Conservation (phyloP, 2,888 invertebrate species). For the Megamerina dolium region DNA sequence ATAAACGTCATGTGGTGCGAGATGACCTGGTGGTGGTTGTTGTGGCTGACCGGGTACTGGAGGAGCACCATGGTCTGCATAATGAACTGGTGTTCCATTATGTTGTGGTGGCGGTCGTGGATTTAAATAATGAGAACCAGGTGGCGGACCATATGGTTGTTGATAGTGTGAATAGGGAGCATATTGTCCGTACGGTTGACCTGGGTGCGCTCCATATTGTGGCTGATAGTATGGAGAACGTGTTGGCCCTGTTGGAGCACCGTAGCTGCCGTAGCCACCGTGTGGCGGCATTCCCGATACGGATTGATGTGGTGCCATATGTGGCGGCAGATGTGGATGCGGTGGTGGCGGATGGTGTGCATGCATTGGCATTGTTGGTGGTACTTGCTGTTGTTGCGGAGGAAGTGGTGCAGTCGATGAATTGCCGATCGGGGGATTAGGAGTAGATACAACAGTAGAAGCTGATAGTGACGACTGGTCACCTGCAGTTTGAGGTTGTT, state of each 20-base stretch:
- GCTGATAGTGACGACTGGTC: not conserved
- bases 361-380: conserved; percentile 52
- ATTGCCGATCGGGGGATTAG: conserved; percentile 2
- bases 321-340: conserved; percentile 39
- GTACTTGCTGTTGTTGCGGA: conserved; percentile 49
- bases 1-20: conserved; percentile 22
- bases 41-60: conserved; percentile 22
- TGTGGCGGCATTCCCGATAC: conserved; percentile 45
- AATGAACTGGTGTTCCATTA: conserved; percentile 26
- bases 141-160: conserved; percentile 44
- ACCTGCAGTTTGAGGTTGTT: conserved; percentile 10
- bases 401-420: conserved; percentile 13
- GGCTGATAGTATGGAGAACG: conserved; percentile 48
- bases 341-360: conserved; percentile 39
- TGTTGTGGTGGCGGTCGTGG: conserved; percentile 39
- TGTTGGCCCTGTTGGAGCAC: conserved; percentile 41
- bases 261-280: conserved; percentile 44
- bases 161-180: conserved; percentile 47
- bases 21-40: conserved; percentile 18
- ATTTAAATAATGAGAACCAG: conserved; percentile 41
- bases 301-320: conserved; percentile 38
- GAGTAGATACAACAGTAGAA: not conserved
- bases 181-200: conserved; percentile 44
- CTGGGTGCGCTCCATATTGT: conserved; percentile 44
- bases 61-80: conserved; percentile 23